Percentiles rank a stretch among this genome's conserved stretches.
phyloP scores from a whole-genome alignment of 1,140 invertebrate genomes.

The Leptonema lineaticorne region DNA sequence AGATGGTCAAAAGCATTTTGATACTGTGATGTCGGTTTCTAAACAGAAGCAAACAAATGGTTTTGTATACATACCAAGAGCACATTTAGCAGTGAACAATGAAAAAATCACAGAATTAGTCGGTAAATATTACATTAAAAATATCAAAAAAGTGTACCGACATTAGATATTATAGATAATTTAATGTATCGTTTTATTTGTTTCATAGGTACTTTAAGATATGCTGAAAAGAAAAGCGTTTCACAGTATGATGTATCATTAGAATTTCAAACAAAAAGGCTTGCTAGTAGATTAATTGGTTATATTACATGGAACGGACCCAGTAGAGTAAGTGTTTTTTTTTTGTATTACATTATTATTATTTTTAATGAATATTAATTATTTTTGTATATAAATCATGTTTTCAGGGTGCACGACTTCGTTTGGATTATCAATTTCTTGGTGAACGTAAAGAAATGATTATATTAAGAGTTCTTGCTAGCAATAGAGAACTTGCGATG shows the following conservation, averaged over 20 bases:
- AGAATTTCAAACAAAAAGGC: slow-evolving; percentile 68
- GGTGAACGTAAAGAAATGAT: slow-evolving; percentile 67
- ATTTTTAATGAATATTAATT: slow-evolving; percentile 6
- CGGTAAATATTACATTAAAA: slow-evolving; percentile 51
- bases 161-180: neutral
- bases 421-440: slow-evolving; percentile 68
- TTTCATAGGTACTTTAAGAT: slow-evolving; percentile 53
- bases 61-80: slow-evolving; percentile 63
- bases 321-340: slow-evolving; percentile 40
- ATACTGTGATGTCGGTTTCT: slow-evolving; percentile 56
- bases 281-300: slow-evolving; percentile 66
- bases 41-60: slow-evolving; percentile 61
- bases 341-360: neutral
- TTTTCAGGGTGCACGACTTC: slow-evolving; percentile 56
- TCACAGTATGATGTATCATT: slow-evolving; percentile 69
- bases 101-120: slow-evolving; percentile 65
- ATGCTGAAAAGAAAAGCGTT: slow-evolving; percentile 65
- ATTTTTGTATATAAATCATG: too few relatives aligned
- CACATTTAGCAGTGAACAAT: slow-evolving; percentile 66
- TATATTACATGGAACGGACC: slow-evolving; percentile 62
- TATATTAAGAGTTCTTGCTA: slow-evolving; percentile 64
- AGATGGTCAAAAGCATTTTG: slow-evolving; percentile 69
- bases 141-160: slow-evolving; percentile 1
- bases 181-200: neutral
- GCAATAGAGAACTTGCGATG: slow-evolving; percentile 60